These are phyloP conservation scores for Speoplatyrhinus poulsoni DNA, from an alignment of 2,113 vertebrate species.

Conservation along the genomic window DNA sequence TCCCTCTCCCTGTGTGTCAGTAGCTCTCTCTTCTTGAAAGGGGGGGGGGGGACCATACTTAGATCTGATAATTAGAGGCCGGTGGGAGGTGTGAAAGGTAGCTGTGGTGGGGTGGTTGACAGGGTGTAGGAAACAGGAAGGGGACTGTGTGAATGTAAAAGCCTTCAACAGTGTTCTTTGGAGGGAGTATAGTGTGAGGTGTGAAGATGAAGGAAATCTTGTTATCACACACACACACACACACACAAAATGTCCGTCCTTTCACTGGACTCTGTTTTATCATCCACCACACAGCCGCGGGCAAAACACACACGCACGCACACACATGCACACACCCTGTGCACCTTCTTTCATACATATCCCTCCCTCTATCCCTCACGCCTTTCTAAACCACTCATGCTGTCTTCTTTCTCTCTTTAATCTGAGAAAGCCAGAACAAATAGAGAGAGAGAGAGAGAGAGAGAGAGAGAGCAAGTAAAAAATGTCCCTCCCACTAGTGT, in stretches of 20 bases:
- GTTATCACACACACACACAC: constrained; percentile 50
- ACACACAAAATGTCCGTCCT: constrained; percentile 41
- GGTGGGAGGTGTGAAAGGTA: constrained; percentile 68
- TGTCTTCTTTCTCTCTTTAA: constrained; percentile 19
- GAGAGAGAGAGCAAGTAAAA: too few species aligned
- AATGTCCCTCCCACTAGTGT: too few species aligned
- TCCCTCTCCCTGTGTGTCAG: constrained; percentile 25
- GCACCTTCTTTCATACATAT: too few species aligned
- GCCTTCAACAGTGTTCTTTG: constrained; percentile 59
- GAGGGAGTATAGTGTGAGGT: constrained; percentile 57
- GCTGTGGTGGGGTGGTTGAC: constrained; percentile 43
- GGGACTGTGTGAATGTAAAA: constrained; percentile 62
- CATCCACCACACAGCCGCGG: constrained; percentile 53
- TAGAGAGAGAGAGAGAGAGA: too few species aligned
- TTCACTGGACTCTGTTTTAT: constrained; percentile 60
- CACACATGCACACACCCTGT: not conserved
- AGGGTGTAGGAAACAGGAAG: constrained; percentile 48
- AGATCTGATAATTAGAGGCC: constrained; percentile 68
- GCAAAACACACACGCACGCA: constrained; percentile 52
- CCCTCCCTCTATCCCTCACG: constrained; percentile 8
- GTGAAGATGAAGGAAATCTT: constrained; percentile 63
- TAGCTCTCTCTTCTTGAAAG: constrained; percentile 40
- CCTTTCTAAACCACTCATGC: constrained; percentile 27
- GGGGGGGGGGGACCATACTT: constrained; percentile 49
- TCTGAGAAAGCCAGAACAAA: too few species aligned